A percentile compares a stretch with the other conserved stretches of the same genome.
Evolutionary conservation across 2,113 vertebrate species (phyloP).

Genomic region (Pogona vitticeps): DNA sequence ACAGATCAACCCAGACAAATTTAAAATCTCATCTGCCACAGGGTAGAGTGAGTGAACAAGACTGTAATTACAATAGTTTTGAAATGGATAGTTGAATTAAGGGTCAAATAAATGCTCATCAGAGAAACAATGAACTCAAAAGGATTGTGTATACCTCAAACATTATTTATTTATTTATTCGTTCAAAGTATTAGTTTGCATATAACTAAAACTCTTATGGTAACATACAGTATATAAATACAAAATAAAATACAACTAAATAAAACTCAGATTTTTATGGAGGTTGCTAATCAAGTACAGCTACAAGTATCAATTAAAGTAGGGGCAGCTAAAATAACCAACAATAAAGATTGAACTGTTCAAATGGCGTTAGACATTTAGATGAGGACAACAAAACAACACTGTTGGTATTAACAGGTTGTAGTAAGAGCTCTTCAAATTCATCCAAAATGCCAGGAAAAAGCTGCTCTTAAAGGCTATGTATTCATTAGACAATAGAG

Average conservation of each 20-base stretch:
- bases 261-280: background rate
- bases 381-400: no score
- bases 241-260: background rate
- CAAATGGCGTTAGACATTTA: no score
- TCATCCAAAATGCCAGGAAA: no score
- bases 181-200: background rate
- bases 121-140: background rate
- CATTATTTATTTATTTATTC: fast-evolving
- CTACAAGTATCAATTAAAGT: no score
- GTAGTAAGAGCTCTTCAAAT: no score
- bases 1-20: background rate
- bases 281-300: no score
- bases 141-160: background rate
- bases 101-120: background rate
- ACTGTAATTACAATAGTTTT: background rate
- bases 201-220: background rate
- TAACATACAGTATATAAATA: no score
- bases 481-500: no score
- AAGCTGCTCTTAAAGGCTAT: no score
- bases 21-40: background rate
- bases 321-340: no score
- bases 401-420: no score
- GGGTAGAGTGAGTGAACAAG: background rate
- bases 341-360: no score
- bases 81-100: background rate